Percentiles rank a stretch among this genome's conserved stretches.
These are phyloP conservation scores for Chlorodrepanis virens DNA, from an alignment of 2,113 vertebrate species.

Conservation along the genomic window DNA sequence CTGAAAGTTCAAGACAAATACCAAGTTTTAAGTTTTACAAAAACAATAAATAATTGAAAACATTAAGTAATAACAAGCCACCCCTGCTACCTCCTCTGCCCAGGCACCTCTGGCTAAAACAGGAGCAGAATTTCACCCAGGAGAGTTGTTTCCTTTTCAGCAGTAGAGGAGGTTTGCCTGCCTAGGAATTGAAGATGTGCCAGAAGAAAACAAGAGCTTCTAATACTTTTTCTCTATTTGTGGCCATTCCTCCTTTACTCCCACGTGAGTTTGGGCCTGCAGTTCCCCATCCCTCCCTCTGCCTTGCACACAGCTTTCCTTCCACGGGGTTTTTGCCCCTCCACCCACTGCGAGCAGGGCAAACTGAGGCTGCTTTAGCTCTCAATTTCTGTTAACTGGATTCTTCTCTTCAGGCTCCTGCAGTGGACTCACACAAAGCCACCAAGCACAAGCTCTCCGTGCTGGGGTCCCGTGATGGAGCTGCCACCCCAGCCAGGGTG, in stretches of 20 bases:
- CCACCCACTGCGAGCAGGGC: fast-evolving
- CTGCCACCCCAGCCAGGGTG: background rate
- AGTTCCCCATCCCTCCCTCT: background rate
- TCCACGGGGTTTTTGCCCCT: background rate
- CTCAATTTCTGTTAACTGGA: background rate
- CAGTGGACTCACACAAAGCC: background rate
- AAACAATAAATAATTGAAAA: background rate
- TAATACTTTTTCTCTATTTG: background rate
- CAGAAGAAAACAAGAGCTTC: background rate
- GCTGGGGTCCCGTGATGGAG: fast-evolving
- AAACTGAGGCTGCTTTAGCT: background rate
- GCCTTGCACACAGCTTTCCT: background rate
- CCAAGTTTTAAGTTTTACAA: background rate
- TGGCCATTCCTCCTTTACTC: background rate
- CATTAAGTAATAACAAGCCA: background rate
- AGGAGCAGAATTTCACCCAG: background rate
- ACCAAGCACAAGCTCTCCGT: background rate
- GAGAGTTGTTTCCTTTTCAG: background rate
- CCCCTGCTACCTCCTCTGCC: background rate
- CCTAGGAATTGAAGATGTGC: background rate
- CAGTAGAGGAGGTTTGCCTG: background rate
- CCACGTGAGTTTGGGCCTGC: background rate
- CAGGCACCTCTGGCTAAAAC: background rate
- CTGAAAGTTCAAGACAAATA: background rate
- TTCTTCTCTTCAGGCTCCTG: background rate